Conservation (phyloP, 1,140 invertebrate genomes). For the Scaptomyza graminum region DNA sequence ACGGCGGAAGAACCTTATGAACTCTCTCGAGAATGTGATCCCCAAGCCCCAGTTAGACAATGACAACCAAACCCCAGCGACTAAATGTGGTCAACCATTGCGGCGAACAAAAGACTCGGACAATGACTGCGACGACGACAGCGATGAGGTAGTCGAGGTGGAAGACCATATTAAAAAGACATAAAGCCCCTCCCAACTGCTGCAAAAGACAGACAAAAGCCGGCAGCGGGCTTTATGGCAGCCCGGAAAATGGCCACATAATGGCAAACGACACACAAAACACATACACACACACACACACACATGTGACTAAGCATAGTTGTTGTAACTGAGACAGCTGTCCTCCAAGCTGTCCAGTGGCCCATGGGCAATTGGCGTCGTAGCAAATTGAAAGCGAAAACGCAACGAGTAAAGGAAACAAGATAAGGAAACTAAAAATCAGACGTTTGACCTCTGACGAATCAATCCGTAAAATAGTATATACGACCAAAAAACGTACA, state of each 20-base stretch:
- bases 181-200: conserved; percentile 33
- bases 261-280: conserved; percentile 28
- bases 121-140: conserved; percentile 24
- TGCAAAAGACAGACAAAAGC: conserved; percentile 35
- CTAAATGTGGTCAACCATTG: conserved; percentile 74
- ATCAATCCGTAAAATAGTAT: conserved; percentile 54
- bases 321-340: conserved; percentile 1
- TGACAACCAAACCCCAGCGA: conserved; percentile 45
- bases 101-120: conserved; percentile 71
- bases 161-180: conserved; percentile 56
- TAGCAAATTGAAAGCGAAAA: conserved; percentile 78
- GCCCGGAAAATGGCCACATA: conserved; percentile 47
- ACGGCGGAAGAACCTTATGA: conserved; percentile 65
- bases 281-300: conserved; percentile 1
- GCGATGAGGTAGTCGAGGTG: conserved; percentile 50
- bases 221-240: conserved; percentile 35
- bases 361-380: conserved; percentile 64
- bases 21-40: conserved; percentile 62
- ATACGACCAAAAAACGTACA: conserved; percentile 10
- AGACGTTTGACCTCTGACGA: conserved; percentile 74
- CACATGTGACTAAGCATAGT: conserved; percentile 30
- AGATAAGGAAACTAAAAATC: conserved; percentile 37
- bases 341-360: conserved; percentile 46
- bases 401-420: conserved; percentile 17
- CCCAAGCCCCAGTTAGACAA: conserved; percentile 50